These are phyloP conservation scores for Cryptophagus acutangulus DNA, from an alignment of 2,888 invertebrate species.

Conservation along the genomic window DNA sequence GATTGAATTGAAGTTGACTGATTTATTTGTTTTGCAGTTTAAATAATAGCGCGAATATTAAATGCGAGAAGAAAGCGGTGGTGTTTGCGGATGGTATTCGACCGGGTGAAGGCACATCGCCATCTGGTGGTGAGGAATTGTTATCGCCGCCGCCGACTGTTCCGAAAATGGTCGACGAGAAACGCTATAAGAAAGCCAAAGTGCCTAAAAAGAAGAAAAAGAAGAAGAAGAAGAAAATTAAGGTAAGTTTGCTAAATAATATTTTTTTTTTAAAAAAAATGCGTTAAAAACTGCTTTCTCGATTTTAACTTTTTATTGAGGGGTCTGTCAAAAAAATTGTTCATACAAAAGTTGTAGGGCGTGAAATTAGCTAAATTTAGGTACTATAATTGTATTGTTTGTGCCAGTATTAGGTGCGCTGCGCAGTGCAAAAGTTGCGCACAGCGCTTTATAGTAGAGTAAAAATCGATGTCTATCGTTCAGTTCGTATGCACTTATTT, in stretches of 20 bases:
- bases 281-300: no score
- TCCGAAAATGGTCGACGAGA: conserved; percentile 51
- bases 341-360: no score
- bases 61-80: conserved; percentile 39
- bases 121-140: conserved; percentile 57
- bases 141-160: conserved; percentile 56
- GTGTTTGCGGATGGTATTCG: conserved; percentile 59
- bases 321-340: no score
- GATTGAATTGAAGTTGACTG: not conserved
- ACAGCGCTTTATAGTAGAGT: no score
- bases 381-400: no score
- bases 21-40: conserved; percentile 9
- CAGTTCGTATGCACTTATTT: no score
- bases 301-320: no score
- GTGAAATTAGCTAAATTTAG: no score
- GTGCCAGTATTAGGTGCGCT: no score
- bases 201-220: conserved; percentile 51
- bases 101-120: conserved; percentile 57
- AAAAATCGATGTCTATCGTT: no score
- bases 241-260: conserved; percentile 39
- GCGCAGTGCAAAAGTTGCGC: no score
- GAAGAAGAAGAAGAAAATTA: conserved; percentile 55
- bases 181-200: conserved; percentile 49
- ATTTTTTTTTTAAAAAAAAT: conserved; percentile 26
- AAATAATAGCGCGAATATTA: conserved; percentile 7